Evolutionary conservation across 2,888 invertebrate species (phyloP).

Genomic region (Drosophila bunnanda): DNA sequence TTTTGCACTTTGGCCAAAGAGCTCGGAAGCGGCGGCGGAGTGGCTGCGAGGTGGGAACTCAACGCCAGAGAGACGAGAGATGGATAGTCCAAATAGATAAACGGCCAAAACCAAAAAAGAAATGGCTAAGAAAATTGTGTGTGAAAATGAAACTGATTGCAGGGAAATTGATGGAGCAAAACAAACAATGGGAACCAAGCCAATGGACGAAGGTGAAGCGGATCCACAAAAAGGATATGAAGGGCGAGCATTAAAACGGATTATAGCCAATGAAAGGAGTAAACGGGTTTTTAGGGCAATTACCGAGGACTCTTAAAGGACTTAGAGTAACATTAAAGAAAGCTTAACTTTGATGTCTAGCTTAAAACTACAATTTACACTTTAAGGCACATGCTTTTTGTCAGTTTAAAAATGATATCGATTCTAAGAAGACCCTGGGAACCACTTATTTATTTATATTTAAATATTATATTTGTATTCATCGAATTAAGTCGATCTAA

Average conservation of each 20-base stretch:
- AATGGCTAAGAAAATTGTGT: slow-evolving; percentile 64
- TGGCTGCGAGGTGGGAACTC: slow-evolving; percentile 3
- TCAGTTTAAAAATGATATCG: neutral
- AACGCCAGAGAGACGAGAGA: slow-evolving; percentile 21
- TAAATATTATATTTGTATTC: no score
- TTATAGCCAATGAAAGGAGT: slow-evolving; percentile 13
- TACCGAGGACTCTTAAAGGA: neutral
- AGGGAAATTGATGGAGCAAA: slow-evolving; percentile 58
- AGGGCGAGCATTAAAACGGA: slow-evolving; percentile 25
- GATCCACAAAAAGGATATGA: slow-evolving; percentile 16
- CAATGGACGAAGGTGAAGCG: slow-evolving; percentile 8
- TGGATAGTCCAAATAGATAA: slow-evolving; percentile 58
- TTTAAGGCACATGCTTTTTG: neutral
- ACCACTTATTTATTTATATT: no score
- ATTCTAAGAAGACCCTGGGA: no score
- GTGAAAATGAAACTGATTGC: slow-evolving; percentile 76
- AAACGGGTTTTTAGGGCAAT: slow-evolving; percentile 5
- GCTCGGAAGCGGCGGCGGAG: slow-evolving; percentile 12
- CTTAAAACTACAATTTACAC: neutral
- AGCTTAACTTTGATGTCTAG: no score
- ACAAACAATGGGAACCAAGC: slow-evolving; percentile 43
- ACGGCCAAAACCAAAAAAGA: slow-evolving; percentile 44
- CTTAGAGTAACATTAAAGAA: neutral
- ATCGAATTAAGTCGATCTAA: neutral
- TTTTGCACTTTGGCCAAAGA: slow-evolving; percentile 79